A percentile compares a stretch with the other conserved stretches of the same genome.
These are phyloP conservation scores for Eupithecia pulchellata DNA, from an alignment of 2,888 invertebrate species.

Conservation along the genomic window DNA sequence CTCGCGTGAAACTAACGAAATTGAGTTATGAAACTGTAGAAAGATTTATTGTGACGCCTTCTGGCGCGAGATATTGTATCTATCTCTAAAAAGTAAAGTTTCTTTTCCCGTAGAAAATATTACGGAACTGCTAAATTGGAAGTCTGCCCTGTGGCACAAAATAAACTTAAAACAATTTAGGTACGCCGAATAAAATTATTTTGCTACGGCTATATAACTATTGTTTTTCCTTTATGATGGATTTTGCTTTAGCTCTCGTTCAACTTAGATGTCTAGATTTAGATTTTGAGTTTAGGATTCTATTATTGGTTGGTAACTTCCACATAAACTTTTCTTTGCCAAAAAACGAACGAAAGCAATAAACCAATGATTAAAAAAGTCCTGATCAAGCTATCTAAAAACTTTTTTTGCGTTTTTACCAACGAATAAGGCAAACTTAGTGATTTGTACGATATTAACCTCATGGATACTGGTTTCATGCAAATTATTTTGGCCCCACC, in stretches of 20 bases:
- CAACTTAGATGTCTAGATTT: not conserved
- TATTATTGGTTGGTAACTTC: not conserved
- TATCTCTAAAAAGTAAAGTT: conserved; percentile 37
- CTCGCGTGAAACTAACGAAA: conserved; percentile 58
- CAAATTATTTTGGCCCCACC: no score
- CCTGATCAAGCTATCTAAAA: no score
- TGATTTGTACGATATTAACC: no score
- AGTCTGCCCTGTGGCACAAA: not conserved
- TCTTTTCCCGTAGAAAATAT: conserved; percentile 27
- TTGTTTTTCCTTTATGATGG: not conserved
- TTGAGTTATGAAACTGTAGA: conserved; percentile 66
- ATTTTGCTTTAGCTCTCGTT: not conserved
- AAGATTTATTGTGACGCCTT: conserved; percentile 66
- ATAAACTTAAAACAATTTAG: conserved; percentile 6
- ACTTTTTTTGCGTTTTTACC: no score
- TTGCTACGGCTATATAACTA: not conserved
- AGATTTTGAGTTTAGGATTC: not conserved
- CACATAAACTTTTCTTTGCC: not conserved
- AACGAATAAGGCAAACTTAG: no score
- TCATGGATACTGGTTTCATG: no score
- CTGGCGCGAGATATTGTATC: conserved; percentile 47
- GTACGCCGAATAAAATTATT: not conserved
- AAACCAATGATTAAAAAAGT: no score
- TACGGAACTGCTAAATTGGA: not conserved
- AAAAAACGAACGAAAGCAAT: no score